These are phyloP conservation scores for Rhynchomys soricoides DNA, from an alignment of 2,113 vertebrate species.

Conservation along the genomic window DNA sequence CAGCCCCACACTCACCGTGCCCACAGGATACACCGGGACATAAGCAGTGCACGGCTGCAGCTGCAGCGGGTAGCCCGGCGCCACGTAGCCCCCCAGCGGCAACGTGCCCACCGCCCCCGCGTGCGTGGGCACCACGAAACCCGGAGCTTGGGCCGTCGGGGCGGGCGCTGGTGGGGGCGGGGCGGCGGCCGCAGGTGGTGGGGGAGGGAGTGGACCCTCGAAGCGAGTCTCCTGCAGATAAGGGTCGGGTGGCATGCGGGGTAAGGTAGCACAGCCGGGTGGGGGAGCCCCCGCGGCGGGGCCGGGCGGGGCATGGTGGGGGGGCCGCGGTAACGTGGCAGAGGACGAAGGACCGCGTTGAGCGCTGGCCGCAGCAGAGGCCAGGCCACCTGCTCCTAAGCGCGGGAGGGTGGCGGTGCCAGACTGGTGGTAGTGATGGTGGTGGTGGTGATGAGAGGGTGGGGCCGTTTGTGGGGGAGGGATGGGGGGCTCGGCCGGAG, in stretches of 20 bases:
- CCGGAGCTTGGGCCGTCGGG: slow-evolving; percentile 86
- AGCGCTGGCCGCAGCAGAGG: slow-evolving; percentile 79
- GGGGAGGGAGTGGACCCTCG: slow-evolving; percentile 77
- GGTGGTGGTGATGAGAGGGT: slow-evolving; percentile 83
- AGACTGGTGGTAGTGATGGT: slow-evolving; percentile 87
- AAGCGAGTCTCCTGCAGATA: slow-evolving; percentile 84
- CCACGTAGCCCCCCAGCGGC: slow-evolving; percentile 91
- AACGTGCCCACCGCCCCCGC: slow-evolving; percentile 87
- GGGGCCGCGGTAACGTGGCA: slow-evolving; percentile 91
- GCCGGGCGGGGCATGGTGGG: slow-evolving; percentile 89
- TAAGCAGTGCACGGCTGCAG: slow-evolving; percentile 96
- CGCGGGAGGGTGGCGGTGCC: slow-evolving; percentile 88
- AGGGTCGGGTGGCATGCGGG: slow-evolving; percentile 87
- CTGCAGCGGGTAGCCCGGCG: slow-evolving; percentile 92
- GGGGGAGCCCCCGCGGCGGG: slow-evolving; percentile 89
- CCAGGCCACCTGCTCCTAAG: slow-evolving; percentile 89
- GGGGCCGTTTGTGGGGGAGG: slow-evolving; percentile 68
- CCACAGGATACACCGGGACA: slow-evolving; percentile 93
- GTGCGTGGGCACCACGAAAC: slow-evolving; percentile 93
- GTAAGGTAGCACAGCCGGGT: slow-evolving; percentile 86
- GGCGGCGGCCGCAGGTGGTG: slow-evolving; percentile 86
- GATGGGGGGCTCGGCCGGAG: slow-evolving; percentile 77
- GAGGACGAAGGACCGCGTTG: slow-evolving; percentile 84
- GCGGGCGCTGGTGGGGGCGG: slow-evolving; percentile 85
- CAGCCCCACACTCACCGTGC: slow-evolving; percentile 84